A percentile compares a stretch with the other conserved stretches of the same genome.
phyloP scores from a whole-genome alignment of 2,888 invertebrate species.

The Cheilosia vulpina region DNA sequence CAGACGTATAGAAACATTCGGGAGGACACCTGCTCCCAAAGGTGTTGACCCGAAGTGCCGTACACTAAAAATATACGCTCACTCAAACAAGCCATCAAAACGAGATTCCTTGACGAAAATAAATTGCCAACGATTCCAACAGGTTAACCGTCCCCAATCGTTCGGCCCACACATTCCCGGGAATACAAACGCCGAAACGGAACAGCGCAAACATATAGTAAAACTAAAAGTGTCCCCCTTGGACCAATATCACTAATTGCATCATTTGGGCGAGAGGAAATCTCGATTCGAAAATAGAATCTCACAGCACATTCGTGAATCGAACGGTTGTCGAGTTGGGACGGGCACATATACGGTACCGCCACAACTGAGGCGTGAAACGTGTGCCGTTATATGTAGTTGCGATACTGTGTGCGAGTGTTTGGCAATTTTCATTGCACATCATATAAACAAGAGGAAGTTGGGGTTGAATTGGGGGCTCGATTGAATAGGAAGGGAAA shows the following conservation, averaged over 20 bases:
- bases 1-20: slow-evolving; percentile 8
- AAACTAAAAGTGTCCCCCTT: slow-evolving; percentile 74
- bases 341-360: slow-evolving; percentile 16
- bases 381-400: slow-evolving; percentile 57
- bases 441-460: slow-evolving; percentile 62
- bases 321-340: slow-evolving; percentile 1
- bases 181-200: slow-evolving; percentile 39
- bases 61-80: slow-evolving; percentile 48
- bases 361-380: slow-evolving; percentile 49
- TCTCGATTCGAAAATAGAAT: slow-evolving; percentile 71
- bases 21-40: slow-evolving; percentile 64
- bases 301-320: slow-evolving; percentile 14
- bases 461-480: slow-evolving; percentile 6
- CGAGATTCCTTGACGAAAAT: slow-evolving; percentile 68
- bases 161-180: slow-evolving; percentile 47
- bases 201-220: slow-evolving; percentile 26
- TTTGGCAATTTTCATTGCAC: slow-evolving; percentile 67
- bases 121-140: slow-evolving; percentile 72
- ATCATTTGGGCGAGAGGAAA: slow-evolving; percentile 64
- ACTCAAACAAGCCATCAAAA: slow-evolving; percentile 60
- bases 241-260: slow-evolving; percentile 75
- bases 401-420: slow-evolving; percentile 51
- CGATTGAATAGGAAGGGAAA: slow-evolving; percentile 56
- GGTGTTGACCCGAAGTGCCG: slow-evolving; percentile 58
- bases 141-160: slow-evolving; percentile 67